Base-by-base conservation (phyloP, 2,888 invertebrate genomes). In the Drosophila vallismaia region DNA sequence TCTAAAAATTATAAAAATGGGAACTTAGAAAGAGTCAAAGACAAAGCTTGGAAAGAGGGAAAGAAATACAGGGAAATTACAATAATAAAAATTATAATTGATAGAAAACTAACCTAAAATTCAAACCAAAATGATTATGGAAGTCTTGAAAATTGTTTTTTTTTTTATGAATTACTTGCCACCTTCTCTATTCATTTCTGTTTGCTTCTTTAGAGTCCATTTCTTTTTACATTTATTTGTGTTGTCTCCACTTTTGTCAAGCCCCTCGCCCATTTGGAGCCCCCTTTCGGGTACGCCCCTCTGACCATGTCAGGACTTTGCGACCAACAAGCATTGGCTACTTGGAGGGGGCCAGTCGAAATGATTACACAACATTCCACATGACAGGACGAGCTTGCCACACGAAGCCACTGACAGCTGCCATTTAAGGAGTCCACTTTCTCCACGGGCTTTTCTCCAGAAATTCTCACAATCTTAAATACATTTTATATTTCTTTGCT, bases 281-380 rank as follows among this genome's bases (percentile, higher is more conserved):
- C 44, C 59, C 73, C 53, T 19, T 42, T 2, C 3, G 12, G 3
- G 9, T 8, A 42, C 14, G 14, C 38, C 14, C 48, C 48, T 9
- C 14, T 38, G 48, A 62, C 74, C 76, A 77, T 72, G 76, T 82
- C 79, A 69, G 59, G 59, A 68, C 74, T 74, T 66, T 73, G 71
- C 71, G 36, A 8, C 7, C 49, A 50, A 59, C 24, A 44, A 24
- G 12, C 44, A 69, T 79, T 72, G 79, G 77, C 76, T 71, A 72
- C 74, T 74, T 79, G 48, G 67, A 58, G 63, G 69, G 69, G 76
- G 68, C 74, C 68, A 53, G 77, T 71, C 71, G 69, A 50, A 76
- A 76, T 76, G 75, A 78, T 71, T 70, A 68, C 66, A 52, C 74
- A 48, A 33, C 42, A 55, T 33, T 48, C 55, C 55, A 50, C 40